Evolutionary conservation across 2,797 vertebrate species (phyloP).

Genomic region (Acridotheres tristis): DNA sequence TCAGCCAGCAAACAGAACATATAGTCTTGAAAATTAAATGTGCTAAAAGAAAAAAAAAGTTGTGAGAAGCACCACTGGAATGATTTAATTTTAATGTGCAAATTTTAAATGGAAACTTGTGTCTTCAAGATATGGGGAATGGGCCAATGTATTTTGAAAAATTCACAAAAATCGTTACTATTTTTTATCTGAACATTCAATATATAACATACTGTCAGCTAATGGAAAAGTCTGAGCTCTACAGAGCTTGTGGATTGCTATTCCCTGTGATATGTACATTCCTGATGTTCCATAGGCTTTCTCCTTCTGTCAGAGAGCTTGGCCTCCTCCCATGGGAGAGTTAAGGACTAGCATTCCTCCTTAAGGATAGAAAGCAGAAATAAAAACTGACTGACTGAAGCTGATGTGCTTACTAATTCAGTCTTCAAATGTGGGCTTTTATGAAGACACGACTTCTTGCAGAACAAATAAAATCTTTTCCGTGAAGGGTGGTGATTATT

Average conservation of each 20-base stretch:
- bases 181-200: not conserved
- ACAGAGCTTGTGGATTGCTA: not conserved
- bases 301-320: not conserved
- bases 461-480: slow-evolving; percentile 33
- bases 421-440: not conserved
- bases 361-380: not conserved
- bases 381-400: slow-evolving; percentile 3
- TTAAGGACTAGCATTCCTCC: not conserved
- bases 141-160: not conserved
- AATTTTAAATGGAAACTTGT: not conserved
- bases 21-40: not conserved
- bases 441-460: not conserved
- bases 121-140: not conserved
- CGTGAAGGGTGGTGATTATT: slow-evolving; percentile 43
- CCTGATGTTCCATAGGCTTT: not conserved
- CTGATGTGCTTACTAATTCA: slow-evolving; percentile 6
- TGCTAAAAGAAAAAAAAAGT: not conserved
- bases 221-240: not conserved
- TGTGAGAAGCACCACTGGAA: not conserved
- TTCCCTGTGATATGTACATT: not conserved
- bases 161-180: not conserved
- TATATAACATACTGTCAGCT: not conserved
- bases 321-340: not conserved
- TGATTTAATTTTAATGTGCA: not conserved
- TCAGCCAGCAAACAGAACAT: not conserved